phyloP scores from a whole-genome alignment of 2,888 invertebrate genomes.

The Rotaria sp. region DNA sequence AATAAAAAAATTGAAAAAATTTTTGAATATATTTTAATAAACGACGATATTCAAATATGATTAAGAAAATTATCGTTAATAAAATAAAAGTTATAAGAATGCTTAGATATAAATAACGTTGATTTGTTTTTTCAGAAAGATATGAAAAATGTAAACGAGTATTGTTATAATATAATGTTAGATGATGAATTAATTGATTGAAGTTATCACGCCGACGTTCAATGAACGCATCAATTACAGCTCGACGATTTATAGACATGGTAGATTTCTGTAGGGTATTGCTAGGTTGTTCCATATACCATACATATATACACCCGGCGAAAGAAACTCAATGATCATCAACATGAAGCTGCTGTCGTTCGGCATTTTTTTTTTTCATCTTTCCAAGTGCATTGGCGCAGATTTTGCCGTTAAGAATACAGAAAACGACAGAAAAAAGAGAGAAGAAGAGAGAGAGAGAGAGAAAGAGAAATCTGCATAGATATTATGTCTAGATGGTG shows the following conservation, averaged over 20 bases:
- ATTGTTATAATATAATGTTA: not conserved
- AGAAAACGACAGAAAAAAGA: not conserved
- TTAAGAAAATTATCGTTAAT: not conserved
- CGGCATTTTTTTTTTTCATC: conserved; percentile 1
- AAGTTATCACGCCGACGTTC: not conserved
- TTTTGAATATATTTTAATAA: not conserved
- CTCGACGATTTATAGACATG: not conserved
- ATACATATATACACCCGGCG: not conserved
- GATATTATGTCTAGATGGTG: not conserved
- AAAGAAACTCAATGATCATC: conserved; percentile 19
- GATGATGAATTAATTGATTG: not conserved
- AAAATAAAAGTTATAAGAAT: not conserved
- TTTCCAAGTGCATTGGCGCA: not conserved
- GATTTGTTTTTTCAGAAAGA: not conserved
- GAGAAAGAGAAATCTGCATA: not conserved
- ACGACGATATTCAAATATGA: not conserved
- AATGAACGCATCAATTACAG: not conserved
- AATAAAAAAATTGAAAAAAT: not conserved
- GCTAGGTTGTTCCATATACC: not conserved
- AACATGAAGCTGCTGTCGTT: not conserved
- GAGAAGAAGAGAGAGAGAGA: not conserved
- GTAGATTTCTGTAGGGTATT: not conserved
- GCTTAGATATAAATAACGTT: not conserved
- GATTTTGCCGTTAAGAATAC: not conserved
- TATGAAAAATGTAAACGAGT: not conserved